A percentile compares a stretch with the other conserved stretches of the same genome.
phyloP scores from a whole-genome alignment of 2,797 vertebrate species.

The Eremophila alpestris region DNA sequence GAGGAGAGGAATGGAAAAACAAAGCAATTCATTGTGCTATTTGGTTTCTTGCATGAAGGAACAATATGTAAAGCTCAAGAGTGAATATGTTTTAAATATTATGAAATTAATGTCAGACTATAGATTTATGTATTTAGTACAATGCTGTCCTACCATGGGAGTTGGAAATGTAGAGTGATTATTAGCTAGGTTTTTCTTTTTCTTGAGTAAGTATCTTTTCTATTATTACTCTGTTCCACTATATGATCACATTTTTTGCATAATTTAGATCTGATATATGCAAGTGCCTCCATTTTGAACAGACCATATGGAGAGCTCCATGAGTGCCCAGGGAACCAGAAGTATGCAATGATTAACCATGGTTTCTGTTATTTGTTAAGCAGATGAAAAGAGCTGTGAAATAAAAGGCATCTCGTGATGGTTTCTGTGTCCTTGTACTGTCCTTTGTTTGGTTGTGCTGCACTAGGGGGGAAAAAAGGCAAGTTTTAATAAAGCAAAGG shows the following conservation, averaged over 20 bases:
- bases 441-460: conserved; percentile 69
- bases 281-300: conserved; percentile 63
- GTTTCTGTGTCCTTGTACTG: conserved; percentile 70
- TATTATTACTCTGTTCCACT: conserved; percentile 70
- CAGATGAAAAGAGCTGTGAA: conserved; percentile 71
- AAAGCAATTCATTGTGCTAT: conserved; percentile 13
- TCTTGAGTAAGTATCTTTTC: conserved; percentile 67
- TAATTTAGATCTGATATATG: conserved; percentile 75
- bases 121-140: conserved; percentile 65
- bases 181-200: conserved; percentile 71
- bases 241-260: conserved; percentile 66
- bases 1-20: conserved; percentile 8
- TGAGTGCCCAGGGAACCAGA: conserved; percentile 71
- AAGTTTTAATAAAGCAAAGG: conserved; percentile 37
- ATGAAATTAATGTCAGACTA: conserved; percentile 55
- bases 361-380: conserved; percentile 70
- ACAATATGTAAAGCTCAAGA: conserved; percentile 49
- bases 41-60: conserved; percentile 10
- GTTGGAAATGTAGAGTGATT: conserved; percentile 56
- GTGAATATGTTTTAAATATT: conserved; percentile 53
- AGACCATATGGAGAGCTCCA: conserved; percentile 75
- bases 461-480: background rate
- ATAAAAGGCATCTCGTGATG: conserved; percentile 67
- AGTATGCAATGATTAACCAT: conserved; percentile 66
- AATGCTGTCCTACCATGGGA: conserved; percentile 50